Base-by-base conservation (phyloP, 1,140 invertebrate genomes). In the Pogonognathellus flavescens region DNA sequence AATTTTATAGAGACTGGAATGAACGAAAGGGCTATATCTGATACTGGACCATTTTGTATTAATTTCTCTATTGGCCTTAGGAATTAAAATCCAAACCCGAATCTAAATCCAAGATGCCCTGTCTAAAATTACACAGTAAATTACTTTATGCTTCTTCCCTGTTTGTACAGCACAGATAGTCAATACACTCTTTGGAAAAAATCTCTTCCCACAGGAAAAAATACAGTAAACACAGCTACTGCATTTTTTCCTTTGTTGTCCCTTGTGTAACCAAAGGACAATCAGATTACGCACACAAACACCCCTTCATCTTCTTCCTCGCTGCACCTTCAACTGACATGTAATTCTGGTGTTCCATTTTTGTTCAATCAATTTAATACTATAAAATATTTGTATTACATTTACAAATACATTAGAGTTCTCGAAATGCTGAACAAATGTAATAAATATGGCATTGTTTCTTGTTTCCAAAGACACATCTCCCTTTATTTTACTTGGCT, bases 131-230 rank as follows among this genome's bases (percentile, higher is more conserved):
- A 13, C 10, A n/a, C 53, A 14, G 2, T 57, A 57, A 14, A n/a
- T 13, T 57, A 57, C n/a, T 2, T 14, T n/a, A n/a, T 57, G n/a
- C 11, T 57, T 9, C n/a, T 57, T 57, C 11, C 10, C 53, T 57
- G 53, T 57, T 13, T 57, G 53, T n/a, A 41, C 31, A 41, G 31
- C n/a, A n/a, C n/a, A 41, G 31, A 57, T n/a, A 9, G 53, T 9
- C 53, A n/a, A n/a, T 31, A 49, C n/a, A 18, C 70, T n/a, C 14
- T 41, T 41, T 76, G 14, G 41, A 50, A 76, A 72, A 76, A 76
- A 76, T 31, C 11, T 57, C 53, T n/a, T 76, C 70, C 31, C 70
- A 76, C 41, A 76, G 70, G 70, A 76, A 76, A 76, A 76, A 76
- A 76, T 7, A 13, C 16, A 7, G 70, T 76, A 76, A 76, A 76